phyloP scores from a whole-genome alignment of 23 tunicate species.

The Diplosoma virens region DNA sequence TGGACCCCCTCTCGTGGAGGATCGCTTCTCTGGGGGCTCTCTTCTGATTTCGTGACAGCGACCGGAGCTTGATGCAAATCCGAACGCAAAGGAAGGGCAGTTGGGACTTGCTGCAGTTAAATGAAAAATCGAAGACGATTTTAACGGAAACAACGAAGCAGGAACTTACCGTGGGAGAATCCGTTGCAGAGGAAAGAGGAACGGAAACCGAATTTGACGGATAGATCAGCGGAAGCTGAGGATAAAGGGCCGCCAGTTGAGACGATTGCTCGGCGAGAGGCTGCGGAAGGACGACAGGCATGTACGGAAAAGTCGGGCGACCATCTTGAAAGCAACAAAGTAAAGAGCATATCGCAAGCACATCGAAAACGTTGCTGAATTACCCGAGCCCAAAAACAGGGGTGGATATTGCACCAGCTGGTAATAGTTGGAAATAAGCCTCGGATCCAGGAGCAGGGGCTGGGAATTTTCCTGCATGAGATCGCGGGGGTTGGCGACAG shows the following conservation, averaged over 20 bases:
- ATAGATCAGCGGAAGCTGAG: too few species aligned
- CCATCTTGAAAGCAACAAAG: background rate
- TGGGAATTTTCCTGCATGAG: background rate
- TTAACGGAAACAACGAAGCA: too few species aligned
- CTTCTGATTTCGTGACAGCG: too few species aligned
- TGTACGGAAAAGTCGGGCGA: background rate
- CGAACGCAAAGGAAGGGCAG: too few species aligned
- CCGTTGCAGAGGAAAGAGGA: too few species aligned
- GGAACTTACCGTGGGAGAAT: too few species aligned
- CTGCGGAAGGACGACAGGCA: background rate
- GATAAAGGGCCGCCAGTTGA: background rate
- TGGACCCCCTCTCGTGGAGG: too few species aligned
- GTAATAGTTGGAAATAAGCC: background rate
- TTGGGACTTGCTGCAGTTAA: too few species aligned
- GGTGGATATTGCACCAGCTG: conserved; percentile 19
- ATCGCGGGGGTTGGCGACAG: background rate
- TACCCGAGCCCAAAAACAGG: background rate
- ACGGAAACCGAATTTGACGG: too few species aligned
- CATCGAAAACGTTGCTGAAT: background rate
- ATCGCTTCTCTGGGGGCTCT: too few species aligned
- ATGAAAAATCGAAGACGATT: too few species aligned
- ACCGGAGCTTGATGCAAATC: too few species aligned
- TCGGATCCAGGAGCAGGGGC: conserved; percentile 14
- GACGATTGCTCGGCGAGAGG: background rate
- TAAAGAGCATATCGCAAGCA: background rate